Conservation (phyloP, 2,888 invertebrate genomes). For the Tubulanus polymorphus region DNA sequence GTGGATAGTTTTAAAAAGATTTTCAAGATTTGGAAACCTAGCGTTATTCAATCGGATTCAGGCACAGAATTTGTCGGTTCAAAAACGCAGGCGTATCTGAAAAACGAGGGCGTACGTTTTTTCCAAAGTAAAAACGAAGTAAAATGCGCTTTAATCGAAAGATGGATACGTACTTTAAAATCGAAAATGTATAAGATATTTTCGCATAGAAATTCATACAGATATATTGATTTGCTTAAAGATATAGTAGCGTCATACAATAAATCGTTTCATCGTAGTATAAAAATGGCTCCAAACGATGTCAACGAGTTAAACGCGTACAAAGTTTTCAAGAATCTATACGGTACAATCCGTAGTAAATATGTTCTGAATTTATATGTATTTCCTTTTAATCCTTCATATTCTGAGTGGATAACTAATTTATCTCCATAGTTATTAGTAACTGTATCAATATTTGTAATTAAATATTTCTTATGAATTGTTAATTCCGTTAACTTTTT, state of each 20-base stretch:
- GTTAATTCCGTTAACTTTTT: too few species aligned
- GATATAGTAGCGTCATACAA: constrained; percentile 18
- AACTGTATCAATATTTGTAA: too few species aligned
- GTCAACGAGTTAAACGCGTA: constrained; percentile 15
- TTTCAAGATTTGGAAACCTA: constrained; percentile 17
- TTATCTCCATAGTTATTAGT: too few species aligned
- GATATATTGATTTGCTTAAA: constrained; percentile 15
- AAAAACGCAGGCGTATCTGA: constrained; percentile 13
- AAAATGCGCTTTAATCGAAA: constrained; percentile 38
- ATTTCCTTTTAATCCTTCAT: too few species aligned
- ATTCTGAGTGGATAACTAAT: too few species aligned
- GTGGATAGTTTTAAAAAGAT: constrained; percentile 20
- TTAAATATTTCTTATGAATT: too few species aligned
- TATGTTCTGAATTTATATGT: too few species aligned
- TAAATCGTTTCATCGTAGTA: constrained; percentile 17
- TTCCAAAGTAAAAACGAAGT: constrained; percentile 30
- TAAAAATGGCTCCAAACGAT: constrained; percentile 12
- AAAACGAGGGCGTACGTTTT: constrained; percentile 21
- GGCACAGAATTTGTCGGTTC: constrained; percentile 27
- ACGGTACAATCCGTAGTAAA: too few species aligned
- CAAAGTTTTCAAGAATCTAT: constrained; percentile 8
- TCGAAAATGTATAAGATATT: constrained; percentile 18
- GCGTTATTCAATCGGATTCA: constrained; percentile 22
- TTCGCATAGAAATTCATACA: constrained; percentile 9
- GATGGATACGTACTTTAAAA: constrained; percentile 28